phyloP scores from a whole-genome alignment of 2,888 invertebrate species.

The Xylota segnis region DNA sequence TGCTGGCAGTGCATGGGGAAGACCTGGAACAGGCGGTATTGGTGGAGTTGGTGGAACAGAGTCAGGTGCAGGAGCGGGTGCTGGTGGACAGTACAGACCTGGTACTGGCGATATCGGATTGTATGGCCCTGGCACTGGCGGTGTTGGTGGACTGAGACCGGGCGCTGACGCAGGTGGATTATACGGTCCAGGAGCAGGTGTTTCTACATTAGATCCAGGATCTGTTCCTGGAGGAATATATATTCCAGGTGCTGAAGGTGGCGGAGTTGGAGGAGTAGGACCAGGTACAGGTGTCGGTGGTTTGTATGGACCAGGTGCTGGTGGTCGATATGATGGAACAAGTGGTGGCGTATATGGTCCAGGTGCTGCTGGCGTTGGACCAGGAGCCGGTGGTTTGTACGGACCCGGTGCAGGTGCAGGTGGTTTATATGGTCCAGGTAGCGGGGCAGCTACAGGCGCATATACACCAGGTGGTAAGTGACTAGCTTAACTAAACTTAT shows the following conservation, averaged over 20 bases:
- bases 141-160: constrained; percentile 51
- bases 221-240: constrained; percentile 1
- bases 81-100: neutral
- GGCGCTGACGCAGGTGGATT: constrained; percentile 66
- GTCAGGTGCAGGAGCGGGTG: neutral
- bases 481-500: constrained; percentile 47
- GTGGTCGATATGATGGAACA: constrained; percentile 24
- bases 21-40: constrained; percentile 51
- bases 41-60: constrained; percentile 46
- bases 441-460: constrained; percentile 17
- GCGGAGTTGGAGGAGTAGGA: neutral
- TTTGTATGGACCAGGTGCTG: constrained; percentile 23
- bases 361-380: constrained; percentile 24
- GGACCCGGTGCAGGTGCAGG: constrained; percentile 10
- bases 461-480: constrained; percentile 37
- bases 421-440: constrained; percentile 41
- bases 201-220: neutral
- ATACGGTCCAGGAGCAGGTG: neutral
- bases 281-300: neutral
- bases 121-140: constrained; percentile 52
- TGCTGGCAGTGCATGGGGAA: constrained; percentile 53
- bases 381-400: constrained; percentile 4
- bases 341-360: constrained; percentile 46
- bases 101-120: neutral
- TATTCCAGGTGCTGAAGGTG: neutral